Evolutionary conservation across 2,797 vertebrate genomes (phyloP).

Genomic region (Poecilia velifera): DNA sequence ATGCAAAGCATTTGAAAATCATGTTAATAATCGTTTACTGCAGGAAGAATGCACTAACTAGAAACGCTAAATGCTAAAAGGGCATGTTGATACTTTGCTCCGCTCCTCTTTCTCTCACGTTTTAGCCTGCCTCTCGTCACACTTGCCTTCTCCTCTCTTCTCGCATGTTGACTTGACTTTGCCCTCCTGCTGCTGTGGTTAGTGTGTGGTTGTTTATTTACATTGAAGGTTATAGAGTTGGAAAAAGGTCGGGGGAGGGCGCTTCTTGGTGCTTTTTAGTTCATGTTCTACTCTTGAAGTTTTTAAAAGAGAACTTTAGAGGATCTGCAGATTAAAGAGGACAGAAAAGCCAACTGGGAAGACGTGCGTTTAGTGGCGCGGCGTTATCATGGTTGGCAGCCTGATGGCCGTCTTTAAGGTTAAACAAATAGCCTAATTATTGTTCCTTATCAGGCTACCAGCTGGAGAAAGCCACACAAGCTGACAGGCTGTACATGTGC

Average conservation of each 20-base stretch:
- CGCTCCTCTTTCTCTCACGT: constrained; percentile 8
- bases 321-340: constrained; percentile 20
- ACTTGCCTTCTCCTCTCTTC: constrained; percentile 47
- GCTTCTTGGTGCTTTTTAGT: constrained; percentile 40
- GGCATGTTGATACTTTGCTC: constrained; percentile 42
- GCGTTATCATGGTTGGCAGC: constrained; percentile 66
- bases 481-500: constrained; percentile 11
- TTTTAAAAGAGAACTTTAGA: constrained; percentile 16
- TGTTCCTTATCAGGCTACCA: constrained; percentile 55
- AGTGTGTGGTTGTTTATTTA: constrained; percentile 51
- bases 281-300: constrained; percentile 9
- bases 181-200: constrained; percentile 36
- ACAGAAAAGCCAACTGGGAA: constrained; percentile 14
- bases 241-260: constrained; percentile 33
- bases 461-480: constrained; percentile 34
- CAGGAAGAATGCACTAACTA: constrained; percentile 16
- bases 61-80: constrained; percentile 23
- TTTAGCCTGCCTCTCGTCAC: constrained; percentile 27
- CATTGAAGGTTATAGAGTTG: constrained; percentile 68
- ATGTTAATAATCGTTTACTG: constrained; percentile 37
- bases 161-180: constrained; percentile 34
- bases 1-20: constrained; percentile 50
- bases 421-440: constrained; percentile 65
- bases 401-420: constrained; percentile 60
- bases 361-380: constrained; percentile 22